A percentile compares a stretch with the other conserved stretches of the same genome.
phyloP scores from a whole-genome alignment of 2,797 vertebrate genomes.

The Sarcoramphus papa region DNA sequence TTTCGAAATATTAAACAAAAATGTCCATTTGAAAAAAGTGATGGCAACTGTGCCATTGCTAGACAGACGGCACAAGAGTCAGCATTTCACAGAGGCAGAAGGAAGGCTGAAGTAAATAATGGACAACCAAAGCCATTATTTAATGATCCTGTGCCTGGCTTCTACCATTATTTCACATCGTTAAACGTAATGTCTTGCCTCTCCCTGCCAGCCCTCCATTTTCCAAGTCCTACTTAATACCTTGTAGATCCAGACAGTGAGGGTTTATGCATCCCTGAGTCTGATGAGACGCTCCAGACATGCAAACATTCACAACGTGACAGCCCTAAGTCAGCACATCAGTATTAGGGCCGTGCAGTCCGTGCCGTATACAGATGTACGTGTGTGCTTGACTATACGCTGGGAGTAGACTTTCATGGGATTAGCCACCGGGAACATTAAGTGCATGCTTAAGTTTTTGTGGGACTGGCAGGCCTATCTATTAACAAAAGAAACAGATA shows the following conservation, averaged over 20 bases:
- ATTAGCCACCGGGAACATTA: slow-evolving; percentile 15
- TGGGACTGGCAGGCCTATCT: slow-evolving; percentile 23
- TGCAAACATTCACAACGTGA: background rate
- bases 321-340: background rate
- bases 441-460: background rate
- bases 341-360: background rate
- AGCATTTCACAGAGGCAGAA: background rate
- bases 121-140: background rate
- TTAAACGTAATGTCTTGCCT: background rate
- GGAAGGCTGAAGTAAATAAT: background rate
- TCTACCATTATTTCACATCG: background rate
- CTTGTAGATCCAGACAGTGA: background rate
- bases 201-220: background rate
- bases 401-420: slow-evolving; percentile 8
- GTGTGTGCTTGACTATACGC: background rate
- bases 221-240: slow-evolving; percentile 1
- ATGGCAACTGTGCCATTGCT: background rate
- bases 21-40: background rate
- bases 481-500: slow-evolving; percentile 29
- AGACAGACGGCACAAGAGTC: background rate
- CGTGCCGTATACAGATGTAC: background rate
- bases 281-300: background rate
- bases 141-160: background rate
- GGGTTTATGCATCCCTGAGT: background rate
- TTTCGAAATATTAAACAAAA: background rate